phyloP scores from a whole-genome alignment of 2,113 vertebrate species.

The Podarcis muralis region DNA sequence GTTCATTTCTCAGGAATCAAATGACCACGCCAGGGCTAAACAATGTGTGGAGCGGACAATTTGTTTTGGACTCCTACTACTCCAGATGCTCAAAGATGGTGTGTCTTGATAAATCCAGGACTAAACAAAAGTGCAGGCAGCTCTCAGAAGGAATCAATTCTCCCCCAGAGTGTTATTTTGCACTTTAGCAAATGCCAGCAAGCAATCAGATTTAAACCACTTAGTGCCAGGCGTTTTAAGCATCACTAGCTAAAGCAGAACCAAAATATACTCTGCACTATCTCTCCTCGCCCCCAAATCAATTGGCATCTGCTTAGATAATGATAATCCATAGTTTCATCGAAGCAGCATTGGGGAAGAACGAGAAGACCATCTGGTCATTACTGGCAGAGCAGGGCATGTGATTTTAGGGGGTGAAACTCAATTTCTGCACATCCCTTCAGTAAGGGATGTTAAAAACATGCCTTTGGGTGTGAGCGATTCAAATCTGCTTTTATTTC shows the following conservation, averaged over 20 bases:
- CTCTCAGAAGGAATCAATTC: constrained; percentile 38
- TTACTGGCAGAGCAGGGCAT: not conserved
- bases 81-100: constrained; percentile 76
- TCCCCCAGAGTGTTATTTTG: constrained; percentile 28
- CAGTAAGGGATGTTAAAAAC: too few species aligned
- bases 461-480: too few species aligned
- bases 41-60: constrained; percentile 60
- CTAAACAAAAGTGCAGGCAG: constrained; percentile 31
- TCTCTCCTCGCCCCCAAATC: not conserved
- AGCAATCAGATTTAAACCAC: constrained; percentile 16
- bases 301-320: not conserved
- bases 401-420: too few species aligned
- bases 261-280: not conserved
- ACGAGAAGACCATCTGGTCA: not conserved
- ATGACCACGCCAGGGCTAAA: constrained; percentile 74
- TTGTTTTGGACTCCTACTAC: constrained; percentile 68
- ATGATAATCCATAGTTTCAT: not conserved
- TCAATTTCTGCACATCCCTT: too few species aligned
- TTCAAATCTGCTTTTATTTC: too few species aligned
- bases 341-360: too few species aligned
- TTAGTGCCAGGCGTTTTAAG: not conserved
- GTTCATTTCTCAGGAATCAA: constrained; percentile 76
- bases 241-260: not conserved
- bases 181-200: constrained; percentile 5
- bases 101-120: constrained; percentile 51